phyloP scores from a whole-genome alignment of 2,888 invertebrate genomes.

The Cephus pulcher region DNA sequence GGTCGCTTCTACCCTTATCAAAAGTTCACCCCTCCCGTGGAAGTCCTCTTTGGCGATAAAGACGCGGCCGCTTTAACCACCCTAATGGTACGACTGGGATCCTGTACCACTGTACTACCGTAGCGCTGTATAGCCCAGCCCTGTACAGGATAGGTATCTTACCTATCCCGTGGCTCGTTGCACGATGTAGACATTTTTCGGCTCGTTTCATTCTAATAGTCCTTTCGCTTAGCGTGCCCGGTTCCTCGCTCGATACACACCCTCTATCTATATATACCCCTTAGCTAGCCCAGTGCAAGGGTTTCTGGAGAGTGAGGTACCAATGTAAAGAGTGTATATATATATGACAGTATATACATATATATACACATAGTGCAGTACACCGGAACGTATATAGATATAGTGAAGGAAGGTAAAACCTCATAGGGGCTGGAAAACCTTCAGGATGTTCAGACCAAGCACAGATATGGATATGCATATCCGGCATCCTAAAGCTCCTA shows the following conservation, averaged over 20 bases:
- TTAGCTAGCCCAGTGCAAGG: neutral
- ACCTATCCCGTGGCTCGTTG: neutral
- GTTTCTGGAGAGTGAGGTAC: neutral
- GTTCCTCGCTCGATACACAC: conserved; percentile 27
- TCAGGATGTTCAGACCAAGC: neutral
- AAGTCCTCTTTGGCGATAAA: neutral
- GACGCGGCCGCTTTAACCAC: neutral
- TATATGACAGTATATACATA: neutral
- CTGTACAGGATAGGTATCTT: neutral
- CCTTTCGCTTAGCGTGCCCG: conserved; percentile 21
- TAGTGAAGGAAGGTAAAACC: neutral
- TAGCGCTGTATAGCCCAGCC: neutral
- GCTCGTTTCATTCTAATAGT: conserved; percentile 27
- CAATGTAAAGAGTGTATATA: neutral
- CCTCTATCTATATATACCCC: neutral
- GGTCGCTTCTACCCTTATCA: neutral
- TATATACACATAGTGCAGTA: neutral
- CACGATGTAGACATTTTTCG: conserved; percentile 25
- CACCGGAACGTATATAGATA: neutral
- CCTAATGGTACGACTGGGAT: neutral
- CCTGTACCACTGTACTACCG: neutral
- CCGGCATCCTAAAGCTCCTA: conserved; percentile 28
- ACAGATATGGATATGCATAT: conserved; percentile 29
- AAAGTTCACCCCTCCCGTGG: neutral
- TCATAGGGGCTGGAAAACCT: neutral